phyloP scores from a whole-genome alignment of 2,888 invertebrate species.

The Heliconius charithonia region DNA sequence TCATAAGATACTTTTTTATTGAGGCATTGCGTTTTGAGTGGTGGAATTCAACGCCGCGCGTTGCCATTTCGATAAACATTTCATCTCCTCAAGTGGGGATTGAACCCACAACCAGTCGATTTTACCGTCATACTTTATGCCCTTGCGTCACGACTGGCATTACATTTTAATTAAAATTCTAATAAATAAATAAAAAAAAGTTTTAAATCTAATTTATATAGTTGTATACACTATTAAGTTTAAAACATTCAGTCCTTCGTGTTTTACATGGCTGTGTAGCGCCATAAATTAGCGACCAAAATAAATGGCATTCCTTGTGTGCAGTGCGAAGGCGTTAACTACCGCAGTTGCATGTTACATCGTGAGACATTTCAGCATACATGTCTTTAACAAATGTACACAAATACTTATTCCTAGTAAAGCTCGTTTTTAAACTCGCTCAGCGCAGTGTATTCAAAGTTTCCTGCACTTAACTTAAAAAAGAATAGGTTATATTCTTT shows the following conservation, averaged over 20 bases:
- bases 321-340: conserved; percentile 61
- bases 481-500: not conserved
- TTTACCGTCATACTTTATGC: too few species aligned
- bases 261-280: conserved; percentile 11
- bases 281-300: conserved; percentile 72
- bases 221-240: not conserved
- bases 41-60: too few species aligned
- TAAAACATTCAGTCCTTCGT: conserved; percentile 1
- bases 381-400: conserved; percentile 33
- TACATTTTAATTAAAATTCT: too few species aligned
- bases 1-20: conserved; percentile 39
- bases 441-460: not conserved
- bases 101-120: too few species aligned
- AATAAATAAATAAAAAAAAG: too few species aligned
- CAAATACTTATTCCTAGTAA: conserved; percentile 39
- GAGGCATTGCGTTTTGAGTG: too few species aligned
- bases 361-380: conserved; percentile 39
- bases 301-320: conserved; percentile 65
- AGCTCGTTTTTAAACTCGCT: conserved; percentile 35
- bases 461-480: not conserved
- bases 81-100: too few species aligned
- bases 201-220: too few species aligned
- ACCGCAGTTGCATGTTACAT: conserved; percentile 48
- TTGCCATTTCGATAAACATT: too few species aligned
- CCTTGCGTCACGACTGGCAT: too few species aligned